phyloP scores from a whole-genome alignment of 2,797 vertebrate genomes.

The Enteromius afrohamiltoni region DNA sequence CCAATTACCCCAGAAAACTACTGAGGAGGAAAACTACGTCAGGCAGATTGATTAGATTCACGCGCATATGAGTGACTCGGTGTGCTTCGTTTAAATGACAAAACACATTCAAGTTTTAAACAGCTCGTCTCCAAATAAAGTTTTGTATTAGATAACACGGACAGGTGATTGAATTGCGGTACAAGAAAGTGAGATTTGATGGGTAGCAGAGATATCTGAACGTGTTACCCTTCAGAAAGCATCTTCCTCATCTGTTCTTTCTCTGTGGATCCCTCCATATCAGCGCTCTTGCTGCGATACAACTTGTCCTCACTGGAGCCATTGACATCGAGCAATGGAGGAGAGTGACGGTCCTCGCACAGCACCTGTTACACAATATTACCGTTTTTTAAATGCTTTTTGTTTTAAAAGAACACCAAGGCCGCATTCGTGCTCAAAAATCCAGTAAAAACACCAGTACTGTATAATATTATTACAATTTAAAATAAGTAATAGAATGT shows the following conservation, averaged over 20 bases:
- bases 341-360: conserved; percentile 77
- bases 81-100: not conserved
- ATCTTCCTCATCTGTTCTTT: conserved; percentile 94
- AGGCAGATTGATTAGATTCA: conserved; percentile 15
- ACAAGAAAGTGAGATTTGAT: too few relatives aligned
- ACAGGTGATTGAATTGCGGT: not conserved
- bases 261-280: conserved; percentile 84
- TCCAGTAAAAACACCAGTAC: not conserved
- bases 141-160: not conserved
- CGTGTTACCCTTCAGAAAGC: conserved; percentile 90
- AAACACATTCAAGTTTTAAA: not conserved
- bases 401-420: not conserved
- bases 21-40: conserved; percentile 44
- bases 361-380: conserved; percentile 60
- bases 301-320: conserved; percentile 91
- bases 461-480: not conserved
- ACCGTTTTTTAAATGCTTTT: not conserved
- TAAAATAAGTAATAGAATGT: too few relatives aligned
- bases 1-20: conserved; percentile 48
- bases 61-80: conserved; percentile 14
- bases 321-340: conserved; percentile 80
- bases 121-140: not conserved
- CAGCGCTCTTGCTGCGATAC: conserved; percentile 91
- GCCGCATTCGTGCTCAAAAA: not conserved
- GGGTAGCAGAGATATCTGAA: not conserved